Conservation (phyloP, 2,797 vertebrate species). For the Bothrops alternatus region DNA sequence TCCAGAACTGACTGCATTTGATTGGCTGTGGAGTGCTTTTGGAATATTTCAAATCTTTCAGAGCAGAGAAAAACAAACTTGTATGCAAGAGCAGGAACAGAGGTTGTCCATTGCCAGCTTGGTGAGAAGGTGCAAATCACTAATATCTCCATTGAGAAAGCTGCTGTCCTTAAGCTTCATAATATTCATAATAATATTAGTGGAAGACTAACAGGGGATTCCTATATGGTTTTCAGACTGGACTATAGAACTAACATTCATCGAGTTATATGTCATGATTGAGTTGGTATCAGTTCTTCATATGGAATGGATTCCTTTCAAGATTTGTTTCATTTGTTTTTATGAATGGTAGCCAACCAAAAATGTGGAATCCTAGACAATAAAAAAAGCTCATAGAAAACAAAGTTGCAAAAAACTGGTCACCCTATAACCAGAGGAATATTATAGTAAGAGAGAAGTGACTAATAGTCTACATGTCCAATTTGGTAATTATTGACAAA, state of each 20-base stretch:
- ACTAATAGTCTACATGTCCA: too few species aligned
- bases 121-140: not conserved
- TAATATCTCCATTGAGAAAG: not conserved
- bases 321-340: not conserved
- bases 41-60: accelerated
- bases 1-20: not conserved
- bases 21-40: accelerated
- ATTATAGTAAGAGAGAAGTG: not conserved
- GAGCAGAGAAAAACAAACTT: accelerated
- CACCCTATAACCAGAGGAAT: not conserved
- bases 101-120: accelerated
- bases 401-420: not conserved
- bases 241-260: not conserved
- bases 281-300: not conserved
- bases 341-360: not conserved
- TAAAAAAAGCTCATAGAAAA: not conserved
- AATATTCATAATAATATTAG: not conserved
- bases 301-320: not conserved
- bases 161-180: not conserved
- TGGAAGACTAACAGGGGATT: not conserved
- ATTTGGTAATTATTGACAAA: not conserved
- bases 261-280: not conserved
- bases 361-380: not conserved
- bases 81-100: not conserved
- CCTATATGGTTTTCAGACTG: not conserved